phyloP scores from a whole-genome alignment of 2,888 invertebrate genomes.

The Heteropelma amictum region DNA sequence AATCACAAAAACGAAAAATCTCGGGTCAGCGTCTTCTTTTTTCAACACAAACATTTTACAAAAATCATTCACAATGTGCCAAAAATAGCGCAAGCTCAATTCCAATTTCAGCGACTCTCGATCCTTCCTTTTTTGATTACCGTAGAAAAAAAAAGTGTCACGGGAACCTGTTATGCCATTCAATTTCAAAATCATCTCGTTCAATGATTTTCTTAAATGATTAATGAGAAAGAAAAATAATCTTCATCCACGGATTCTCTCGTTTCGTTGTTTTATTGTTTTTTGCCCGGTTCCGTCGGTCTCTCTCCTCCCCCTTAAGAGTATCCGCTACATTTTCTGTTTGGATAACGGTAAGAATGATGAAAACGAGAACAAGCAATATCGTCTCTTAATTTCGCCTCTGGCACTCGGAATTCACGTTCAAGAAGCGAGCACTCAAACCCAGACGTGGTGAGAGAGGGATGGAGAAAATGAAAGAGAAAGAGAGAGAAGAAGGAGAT shows the following conservation, averaged over 20 bases:
- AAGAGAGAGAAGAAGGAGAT: no score
- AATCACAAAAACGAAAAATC: background rate
- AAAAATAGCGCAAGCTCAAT: no score
- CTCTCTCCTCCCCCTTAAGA: background rate
- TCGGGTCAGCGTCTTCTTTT: background rate
- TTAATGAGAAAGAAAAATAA: background rate
- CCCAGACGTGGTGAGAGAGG: no score
- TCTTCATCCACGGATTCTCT: background rate
- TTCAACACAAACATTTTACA: background rate
- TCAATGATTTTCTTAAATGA: background rate
- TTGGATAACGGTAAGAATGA: slow-evolving; percentile 12
- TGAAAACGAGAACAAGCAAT: slow-evolving; percentile 25
- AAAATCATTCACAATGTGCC: background rate
- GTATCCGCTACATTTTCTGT: background rate
- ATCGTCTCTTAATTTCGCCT: slow-evolving; percentile 47
- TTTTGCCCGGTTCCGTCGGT: background rate
- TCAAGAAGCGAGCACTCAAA: slow-evolving; percentile 31
- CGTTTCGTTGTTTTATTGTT: background rate
- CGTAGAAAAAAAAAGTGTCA: no score
- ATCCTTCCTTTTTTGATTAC: no score
- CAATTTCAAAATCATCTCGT: background rate
- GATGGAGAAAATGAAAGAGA: no score
- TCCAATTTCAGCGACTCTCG: no score
- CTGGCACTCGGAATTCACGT: slow-evolving; percentile 36
- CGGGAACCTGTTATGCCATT: no score